Evolutionary conservation across 2,113 vertebrate genomes (phyloP), one percentile per base, ranked within the genome.

Genomic region (Himantopus leucocephalus): DNA sequence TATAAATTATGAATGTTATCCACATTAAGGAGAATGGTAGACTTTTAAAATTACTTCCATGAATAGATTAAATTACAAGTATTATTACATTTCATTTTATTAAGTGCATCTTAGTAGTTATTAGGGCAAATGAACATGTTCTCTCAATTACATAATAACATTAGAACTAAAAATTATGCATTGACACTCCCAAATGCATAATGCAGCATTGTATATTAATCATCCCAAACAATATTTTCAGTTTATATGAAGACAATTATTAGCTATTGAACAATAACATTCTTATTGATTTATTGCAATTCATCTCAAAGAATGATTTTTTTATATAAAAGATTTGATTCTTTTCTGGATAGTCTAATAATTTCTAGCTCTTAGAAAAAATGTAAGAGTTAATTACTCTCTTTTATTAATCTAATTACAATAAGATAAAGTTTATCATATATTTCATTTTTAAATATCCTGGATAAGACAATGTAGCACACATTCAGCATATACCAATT

Each of bases 41-140:
- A 99, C 98, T 99, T 99, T 98, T 99, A 99, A 99, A 99, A 99
- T 99, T 98, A 99, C 98, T 99, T 98, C 97, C 98, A 99, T 99
- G 99, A 99, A 99, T 99, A 99, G 99, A 99, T 99, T 99, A 99
- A 99, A 99, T 99, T 99, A 99, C 98, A 98, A 99, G 99, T 99
- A 99, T 99, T 99, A 99, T 99, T 99, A 99, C 98, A 99, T 98
- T 98, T 98, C 98, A 98, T 99, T 99, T 99, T 99, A 99, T 99
- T 99, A 99, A 99, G 98, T 99, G 99, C 98, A 98, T 99, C 98
- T 98, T 98, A 99, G 98, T 99, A 99, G 99, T 99, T 99, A 99
- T 98, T 99, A 99, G 98, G 99, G 98, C 98, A 98, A 98, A 98
- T 98, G 98, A 98, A 98, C 98, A 98, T 98, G 98, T 98, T 98